Evolutionary conservation across 2,888 invertebrate species (phyloP).

Genomic region (Macaria liturata): DNA sequence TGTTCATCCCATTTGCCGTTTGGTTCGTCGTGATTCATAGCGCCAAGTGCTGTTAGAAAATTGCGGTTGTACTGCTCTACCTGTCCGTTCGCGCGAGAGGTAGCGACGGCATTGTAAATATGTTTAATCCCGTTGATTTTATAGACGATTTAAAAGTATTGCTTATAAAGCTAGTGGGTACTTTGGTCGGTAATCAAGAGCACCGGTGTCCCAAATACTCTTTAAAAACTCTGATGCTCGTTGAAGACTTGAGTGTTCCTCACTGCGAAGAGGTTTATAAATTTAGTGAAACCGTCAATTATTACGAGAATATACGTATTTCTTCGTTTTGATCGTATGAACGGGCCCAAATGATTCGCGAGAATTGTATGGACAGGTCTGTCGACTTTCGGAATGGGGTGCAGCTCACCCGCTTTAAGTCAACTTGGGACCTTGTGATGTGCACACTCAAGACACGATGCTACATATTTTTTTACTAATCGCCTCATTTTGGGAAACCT

Average conservation of each 20-base stretch:
- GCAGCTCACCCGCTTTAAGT: conserved; percentile 7
- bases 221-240: conserved; percentile 5
- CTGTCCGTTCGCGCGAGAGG: conserved; percentile 17
- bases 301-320: conserved; percentile 11
- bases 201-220: conserved; percentile 11
- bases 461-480: conserved; percentile 40
- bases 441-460: conserved; percentile 14
- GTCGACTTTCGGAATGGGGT: conserved; percentile 11
- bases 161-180: conserved; percentile 15
- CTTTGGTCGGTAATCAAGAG: conserved; percentile 12
- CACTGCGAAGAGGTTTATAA: conserved; percentile 5
- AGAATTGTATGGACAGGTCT: conserved; percentile 9
- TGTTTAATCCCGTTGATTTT: conserved; percentile 4
- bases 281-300: conserved; percentile 18
- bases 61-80: conserved; percentile 16
- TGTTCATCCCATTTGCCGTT: conserved; percentile 13
- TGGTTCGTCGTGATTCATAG: conserved; percentile 3
- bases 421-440: conserved; percentile 2
- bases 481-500: conserved; percentile 57
- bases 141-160: neutral
- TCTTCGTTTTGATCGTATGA: conserved; percentile 7
- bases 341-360: conserved; percentile 18
- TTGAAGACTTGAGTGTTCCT: conserved; percentile 9
- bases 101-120: conserved; percentile 14
- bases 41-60: conserved; percentile 4